phyloP scores from a whole-genome alignment of 2,113 vertebrate species.

The Lepus timidus region DNA sequence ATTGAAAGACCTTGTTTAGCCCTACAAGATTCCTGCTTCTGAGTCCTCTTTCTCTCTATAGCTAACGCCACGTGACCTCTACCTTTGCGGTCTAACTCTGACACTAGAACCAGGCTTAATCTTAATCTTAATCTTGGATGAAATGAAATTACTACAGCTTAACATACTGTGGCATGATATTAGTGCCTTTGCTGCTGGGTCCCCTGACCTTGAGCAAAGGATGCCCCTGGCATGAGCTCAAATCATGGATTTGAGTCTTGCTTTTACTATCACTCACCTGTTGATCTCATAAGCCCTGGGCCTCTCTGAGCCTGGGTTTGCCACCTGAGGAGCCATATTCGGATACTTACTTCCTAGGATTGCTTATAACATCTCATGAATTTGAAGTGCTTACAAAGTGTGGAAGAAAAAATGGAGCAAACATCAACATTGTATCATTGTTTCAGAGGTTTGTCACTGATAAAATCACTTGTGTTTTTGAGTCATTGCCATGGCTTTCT shows the following conservation, averaged over 20 bases:
- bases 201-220: background rate
- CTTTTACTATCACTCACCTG: background rate
- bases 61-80: background rate
- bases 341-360: background rate
- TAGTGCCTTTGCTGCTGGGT: background rate
- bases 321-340: background rate
- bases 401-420: background rate
- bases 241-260: background rate
- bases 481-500: conserved; percentile 14
- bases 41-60: background rate
- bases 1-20: background rate
- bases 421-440: background rate
- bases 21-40: background rate
- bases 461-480: background rate
- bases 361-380: background rate
- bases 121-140: background rate
- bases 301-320: background rate
- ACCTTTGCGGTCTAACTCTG: background rate
- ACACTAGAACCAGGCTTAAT: background rate
- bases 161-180: background rate
- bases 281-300: background rate
- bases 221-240: background rate
- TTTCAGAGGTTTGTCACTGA: background rate
- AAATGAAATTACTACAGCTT: background rate
- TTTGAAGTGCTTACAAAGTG: background rate